A percentile compares a stretch with the other conserved stretches of the same genome.
phyloP scores from a whole-genome alignment of 2,888 invertebrate species.

The Philopedon plagiatum region DNA sequence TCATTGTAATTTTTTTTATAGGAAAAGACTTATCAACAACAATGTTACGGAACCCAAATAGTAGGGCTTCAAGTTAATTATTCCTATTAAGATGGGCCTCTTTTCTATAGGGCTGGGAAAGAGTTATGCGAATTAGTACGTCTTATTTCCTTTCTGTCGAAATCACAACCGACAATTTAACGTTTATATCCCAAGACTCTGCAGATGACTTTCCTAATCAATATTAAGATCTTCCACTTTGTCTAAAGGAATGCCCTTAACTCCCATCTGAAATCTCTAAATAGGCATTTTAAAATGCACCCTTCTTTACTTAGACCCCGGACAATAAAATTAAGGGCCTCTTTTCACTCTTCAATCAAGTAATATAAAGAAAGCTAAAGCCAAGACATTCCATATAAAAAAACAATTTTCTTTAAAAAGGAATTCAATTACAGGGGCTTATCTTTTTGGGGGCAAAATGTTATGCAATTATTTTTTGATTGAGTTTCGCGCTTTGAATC shows the following conservation, averaged over 20 bases:
- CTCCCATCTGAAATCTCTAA: constrained; percentile 16
- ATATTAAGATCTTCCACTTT: background rate
- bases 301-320: constrained; percentile 10
- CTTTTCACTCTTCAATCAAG: constrained; percentile 26
- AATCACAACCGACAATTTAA: too few species aligned
- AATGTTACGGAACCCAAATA: too few species aligned
- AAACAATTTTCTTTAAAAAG: constrained; percentile 22
- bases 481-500: background rate
- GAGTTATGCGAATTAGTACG: too few species aligned
- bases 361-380: constrained; percentile 26
- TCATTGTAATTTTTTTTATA: too few species aligned
- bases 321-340: constrained; percentile 35
- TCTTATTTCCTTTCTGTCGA: too few species aligned
- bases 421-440: constrained; percentile 28
- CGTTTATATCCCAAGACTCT: background rate
- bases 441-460: constrained; percentile 1
- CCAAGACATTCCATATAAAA: constrained; percentile 25
- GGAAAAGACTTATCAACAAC: too few species aligned
- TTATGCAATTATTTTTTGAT: background rate
- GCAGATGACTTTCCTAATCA: background rate
- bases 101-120: too few species aligned
- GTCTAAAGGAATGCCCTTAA: background rate
- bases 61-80: too few species aligned
- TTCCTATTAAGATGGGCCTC: too few species aligned
- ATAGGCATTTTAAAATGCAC: constrained; percentile 36